Evolutionary conservation across 2,113 vertebrate genomes (phyloP), one percentile per base, ranked within the genome.

Genomic region (Micronycteris hirsuta): DNA sequence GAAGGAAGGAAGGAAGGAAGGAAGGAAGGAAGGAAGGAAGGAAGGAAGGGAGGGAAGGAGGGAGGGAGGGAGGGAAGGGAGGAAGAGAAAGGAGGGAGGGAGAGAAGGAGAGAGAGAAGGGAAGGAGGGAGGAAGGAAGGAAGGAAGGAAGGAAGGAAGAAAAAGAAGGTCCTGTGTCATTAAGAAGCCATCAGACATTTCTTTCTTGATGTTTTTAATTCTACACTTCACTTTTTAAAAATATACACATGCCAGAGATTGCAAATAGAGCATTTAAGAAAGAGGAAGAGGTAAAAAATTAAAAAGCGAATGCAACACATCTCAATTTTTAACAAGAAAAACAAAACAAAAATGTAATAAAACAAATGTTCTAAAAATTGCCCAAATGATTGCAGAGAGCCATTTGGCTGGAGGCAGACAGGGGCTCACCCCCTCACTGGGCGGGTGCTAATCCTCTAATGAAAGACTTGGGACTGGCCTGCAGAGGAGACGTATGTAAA

Each of bases 401-500:
- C 45, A 1, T 5, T 4, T 24, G 45, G 3, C n/a, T 45, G 36
- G 38, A 98, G 98, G 95, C 84, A 76, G 96, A 96, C 92, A 82
- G 67, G 83, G 96, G 93, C 80, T 95, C 95, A 86, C 85, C 41
- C 96, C 33, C 95, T 95, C 33, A 68, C 95, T 96, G 41, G 63
- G 88, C 96, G 97, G 96, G 95, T 96, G 96, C 98, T 97, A 98
- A 97, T 97, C 97, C 97, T 97, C 96, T 97, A 97, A 98, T 98
- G 97, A 98, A 97, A 98, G 98, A 97, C 95, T 94, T 92, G 77
- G 95, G 93, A 58, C 89, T 98, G 98, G 98, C 98, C 98, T 99
- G 98, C 98, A 98, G 97, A 96, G 97, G 97, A 96, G 98, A 98
- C 97, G n/a, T n/a, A n/a, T n/a, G n/a, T 97, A 97, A 98, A 98